These are phyloP conservation scores for Lymantria dispar DNA, from an alignment of 2,888 invertebrate species.

Conservation along the genomic window DNA sequence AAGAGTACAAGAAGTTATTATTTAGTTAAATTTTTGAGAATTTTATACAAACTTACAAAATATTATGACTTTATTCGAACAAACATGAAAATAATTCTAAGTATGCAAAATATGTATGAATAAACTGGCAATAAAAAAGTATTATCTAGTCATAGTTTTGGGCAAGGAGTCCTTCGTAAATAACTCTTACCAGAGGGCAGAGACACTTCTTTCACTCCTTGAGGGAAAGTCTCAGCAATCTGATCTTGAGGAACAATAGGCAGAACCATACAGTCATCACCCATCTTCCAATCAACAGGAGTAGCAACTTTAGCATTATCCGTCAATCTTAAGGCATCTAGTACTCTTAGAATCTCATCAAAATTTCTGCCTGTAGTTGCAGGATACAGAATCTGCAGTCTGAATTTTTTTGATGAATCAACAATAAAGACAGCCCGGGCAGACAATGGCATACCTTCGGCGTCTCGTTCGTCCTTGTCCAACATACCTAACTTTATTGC, in stretches of 20 bases:
- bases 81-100: no score
- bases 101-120: no score
- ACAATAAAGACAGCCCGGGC: slow-evolving; percentile 94
- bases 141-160: slow-evolving; percentile 42
- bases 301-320: background rate
- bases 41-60: no score
- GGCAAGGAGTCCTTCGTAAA: slow-evolving; percentile 87
- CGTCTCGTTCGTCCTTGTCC: slow-evolving; percentile 93
- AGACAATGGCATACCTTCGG: slow-evolving; percentile 90
- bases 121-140: no score
- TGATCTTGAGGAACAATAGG: slow-evolving; percentile 90
- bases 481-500: slow-evolving; percentile 94
- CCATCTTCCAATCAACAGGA: slow-evolving; percentile 77
- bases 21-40: no score
- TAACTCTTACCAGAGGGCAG: slow-evolving; percentile 95
- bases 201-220: slow-evolving; percentile 84
- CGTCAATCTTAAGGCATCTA: background rate
- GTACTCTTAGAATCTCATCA: slow-evolving; percentile 82
- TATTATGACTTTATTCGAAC: no score
- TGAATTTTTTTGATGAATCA: slow-evolving; percentile 92
- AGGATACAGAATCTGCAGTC: slow-evolving; percentile 95
- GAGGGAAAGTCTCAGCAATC: slow-evolving; percentile 86
- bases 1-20: no score
- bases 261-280: slow-evolving; percentile 94
- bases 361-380: slow-evolving; percentile 98